These are phyloP conservation scores for Ramazzottius varieornatus DNA, from an alignment of 2,888 invertebrate species.

Conservation along the genomic window DNA sequence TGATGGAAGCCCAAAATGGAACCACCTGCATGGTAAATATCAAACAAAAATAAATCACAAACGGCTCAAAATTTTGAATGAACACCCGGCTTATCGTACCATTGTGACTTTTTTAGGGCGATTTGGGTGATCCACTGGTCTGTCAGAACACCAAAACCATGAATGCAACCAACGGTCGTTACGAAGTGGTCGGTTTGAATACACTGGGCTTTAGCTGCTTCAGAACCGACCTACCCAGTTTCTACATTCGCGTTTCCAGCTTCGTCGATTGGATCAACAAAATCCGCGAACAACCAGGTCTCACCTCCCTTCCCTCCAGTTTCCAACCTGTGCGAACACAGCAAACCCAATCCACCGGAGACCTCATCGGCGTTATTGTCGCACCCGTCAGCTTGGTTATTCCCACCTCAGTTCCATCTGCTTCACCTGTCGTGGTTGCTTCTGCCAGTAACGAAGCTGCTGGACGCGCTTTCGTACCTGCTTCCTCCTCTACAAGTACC, in stretches of 20 bases:
- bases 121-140: not conserved
- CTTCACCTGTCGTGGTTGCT: too few relatives aligned
- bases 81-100: too few relatives aligned
- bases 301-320: too few relatives aligned
- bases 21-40: not conserved
- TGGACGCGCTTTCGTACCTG: too few relatives aligned
- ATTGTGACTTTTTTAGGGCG: not conserved
- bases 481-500: too few relatives aligned
- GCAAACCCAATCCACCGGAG: not conserved
- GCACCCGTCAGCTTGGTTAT: not conserved
- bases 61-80: too few relatives aligned
- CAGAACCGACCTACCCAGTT: not conserved
- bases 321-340: too few relatives aligned
- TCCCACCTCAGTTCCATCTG: not conserved
- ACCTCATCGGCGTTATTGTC: not conserved
- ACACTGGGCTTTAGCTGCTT: not conserved
- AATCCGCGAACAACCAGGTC: not conserved
- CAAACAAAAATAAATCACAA: too few relatives aligned
- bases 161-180: not conserved
- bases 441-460: too few relatives aligned
- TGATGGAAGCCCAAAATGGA: not conserved
- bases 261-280: slow-evolving; percentile 2
- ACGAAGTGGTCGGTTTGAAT: not conserved
- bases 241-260: not conserved
- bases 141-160: not conserved